These are phyloP conservation scores for Hippotragus niger DNA, from an alignment of 2,113 vertebrate genomes.

Conservation along the genomic window DNA sequence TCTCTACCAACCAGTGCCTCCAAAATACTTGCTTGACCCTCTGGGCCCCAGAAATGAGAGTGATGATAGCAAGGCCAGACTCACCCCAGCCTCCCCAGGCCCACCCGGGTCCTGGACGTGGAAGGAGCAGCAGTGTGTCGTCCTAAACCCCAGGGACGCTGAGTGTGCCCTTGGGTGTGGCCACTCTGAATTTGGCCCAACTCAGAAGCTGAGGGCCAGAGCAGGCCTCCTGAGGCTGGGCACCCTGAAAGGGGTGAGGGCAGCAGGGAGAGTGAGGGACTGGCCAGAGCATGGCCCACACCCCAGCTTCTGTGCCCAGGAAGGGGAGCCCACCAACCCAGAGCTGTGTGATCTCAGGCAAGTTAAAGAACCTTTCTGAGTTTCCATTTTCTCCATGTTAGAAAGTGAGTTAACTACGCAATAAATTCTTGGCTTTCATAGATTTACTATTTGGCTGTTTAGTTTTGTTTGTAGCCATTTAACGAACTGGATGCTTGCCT, in stretches of 20 bases:
- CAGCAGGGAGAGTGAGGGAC: not conserved
- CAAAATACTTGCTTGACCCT: not conserved
- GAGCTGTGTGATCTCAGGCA: not conserved
- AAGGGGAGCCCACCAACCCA: not conserved
- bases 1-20: not conserved
- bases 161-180: not conserved
- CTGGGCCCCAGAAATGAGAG: not conserved
- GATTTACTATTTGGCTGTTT: not conserved
- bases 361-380: not conserved
- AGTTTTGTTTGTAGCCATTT: not conserved
- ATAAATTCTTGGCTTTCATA: not conserved
- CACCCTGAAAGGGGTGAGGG: not conserved
- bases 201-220: not conserved
- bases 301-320: not conserved
- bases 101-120: accelerated
- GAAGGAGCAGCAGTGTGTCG: not conserved
- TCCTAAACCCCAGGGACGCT: not conserved
- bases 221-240: not conserved
- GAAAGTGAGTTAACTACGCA: not conserved
- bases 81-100: too few relatives aligned
- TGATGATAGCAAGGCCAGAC: too few relatives aligned
- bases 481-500: not conserved
- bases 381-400: not conserved
- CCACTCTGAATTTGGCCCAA: not conserved
- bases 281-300: not conserved